Evolutionary conservation across 2,113 vertebrate species (phyloP).

Genomic region (Hipposideros armiger): DNA sequence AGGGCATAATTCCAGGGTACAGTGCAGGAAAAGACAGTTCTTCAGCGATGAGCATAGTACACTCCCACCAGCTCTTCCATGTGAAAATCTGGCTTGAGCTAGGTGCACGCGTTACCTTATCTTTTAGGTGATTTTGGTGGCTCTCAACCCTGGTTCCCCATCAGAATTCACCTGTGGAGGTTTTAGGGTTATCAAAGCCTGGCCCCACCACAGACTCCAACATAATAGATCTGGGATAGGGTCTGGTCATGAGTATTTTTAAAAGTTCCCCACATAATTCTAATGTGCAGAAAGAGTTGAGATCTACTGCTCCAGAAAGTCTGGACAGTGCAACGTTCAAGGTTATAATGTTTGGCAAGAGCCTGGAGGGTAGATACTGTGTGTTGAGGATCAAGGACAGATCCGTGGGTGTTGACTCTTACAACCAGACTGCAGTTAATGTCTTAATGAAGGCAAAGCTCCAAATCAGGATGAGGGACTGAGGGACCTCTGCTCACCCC

Average conservation of each 20-base stretch:
- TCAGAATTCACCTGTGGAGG: neutral
- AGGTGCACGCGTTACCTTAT: neutral
- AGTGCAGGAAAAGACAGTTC: neutral
- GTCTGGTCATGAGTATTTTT: neutral
- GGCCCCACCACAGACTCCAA: neutral
- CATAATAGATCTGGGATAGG: neutral
- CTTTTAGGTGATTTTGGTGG: neutral
- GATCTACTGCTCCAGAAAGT: neutral
- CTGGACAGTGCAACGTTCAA: neutral
- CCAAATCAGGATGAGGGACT: neutral
- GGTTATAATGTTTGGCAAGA: neutral
- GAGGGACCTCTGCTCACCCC: neutral
- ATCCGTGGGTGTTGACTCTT: neutral
- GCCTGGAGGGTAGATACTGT: neutral
- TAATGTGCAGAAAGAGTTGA: neutral
- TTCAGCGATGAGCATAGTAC: neutral
- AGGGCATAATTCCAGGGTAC: neutral
- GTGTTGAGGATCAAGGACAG: neutral
- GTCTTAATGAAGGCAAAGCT: neutral
- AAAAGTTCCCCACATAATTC: neutral
- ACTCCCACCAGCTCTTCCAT: neutral
- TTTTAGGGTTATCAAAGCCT: neutral
- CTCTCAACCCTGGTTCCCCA: neutral
- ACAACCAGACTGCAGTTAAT: neutral
- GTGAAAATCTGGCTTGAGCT: neutral